Percentiles rank a stretch among this genome's conserved stretches.
These are phyloP conservation scores for Lottia scabra DNA, from an alignment of 2,888 invertebrate genomes.

Conservation along the genomic window DNA sequence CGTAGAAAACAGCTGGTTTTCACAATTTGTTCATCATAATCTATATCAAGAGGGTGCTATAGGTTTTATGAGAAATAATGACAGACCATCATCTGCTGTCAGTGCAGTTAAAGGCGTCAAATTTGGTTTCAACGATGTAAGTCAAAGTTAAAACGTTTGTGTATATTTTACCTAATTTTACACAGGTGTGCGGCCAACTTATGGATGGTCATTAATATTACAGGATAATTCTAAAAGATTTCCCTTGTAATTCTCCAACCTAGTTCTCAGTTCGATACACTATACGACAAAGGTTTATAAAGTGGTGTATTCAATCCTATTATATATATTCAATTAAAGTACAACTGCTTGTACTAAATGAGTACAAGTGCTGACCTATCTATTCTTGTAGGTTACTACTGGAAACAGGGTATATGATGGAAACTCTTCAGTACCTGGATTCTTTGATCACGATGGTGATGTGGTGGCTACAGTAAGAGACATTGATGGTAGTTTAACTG, in stretches of 20 bases:
- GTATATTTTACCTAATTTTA: too few species aligned
- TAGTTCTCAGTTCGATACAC: too few species aligned
- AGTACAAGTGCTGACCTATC: too few species aligned
- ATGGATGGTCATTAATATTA: too few species aligned
- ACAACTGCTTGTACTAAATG: too few species aligned
- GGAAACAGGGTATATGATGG: slow-evolving; percentile 36
- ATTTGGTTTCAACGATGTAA: slow-evolving; percentile 37
- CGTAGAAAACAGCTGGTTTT: slow-evolving; percentile 37
- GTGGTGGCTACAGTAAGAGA: slow-evolving; percentile 33
- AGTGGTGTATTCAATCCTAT: too few species aligned
- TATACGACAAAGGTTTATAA: too few species aligned
- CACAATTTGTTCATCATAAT: slow-evolving; percentile 26
- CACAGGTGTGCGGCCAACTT: too few species aligned
- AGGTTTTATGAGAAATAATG: slow-evolving; percentile 28
- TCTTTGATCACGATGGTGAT: slow-evolving; percentile 32
- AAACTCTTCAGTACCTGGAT: slow-evolving; percentile 24
- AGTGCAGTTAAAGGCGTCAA: slow-evolving; percentile 24
- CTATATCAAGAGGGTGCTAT: slow-evolving; percentile 34
- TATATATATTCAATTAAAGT: too few species aligned
- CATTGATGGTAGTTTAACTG: slow-evolving; percentile 35
- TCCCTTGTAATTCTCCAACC: too few species aligned
- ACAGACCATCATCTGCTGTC: slow-evolving; percentile 25
- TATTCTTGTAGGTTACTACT: slow-evolving; percentile 15
- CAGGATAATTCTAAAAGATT: too few species aligned
- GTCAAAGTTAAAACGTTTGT: too few species aligned